Base-by-base conservation (phyloP, 2,888 invertebrate genomes). In the Nymphalis urticae region DNA sequence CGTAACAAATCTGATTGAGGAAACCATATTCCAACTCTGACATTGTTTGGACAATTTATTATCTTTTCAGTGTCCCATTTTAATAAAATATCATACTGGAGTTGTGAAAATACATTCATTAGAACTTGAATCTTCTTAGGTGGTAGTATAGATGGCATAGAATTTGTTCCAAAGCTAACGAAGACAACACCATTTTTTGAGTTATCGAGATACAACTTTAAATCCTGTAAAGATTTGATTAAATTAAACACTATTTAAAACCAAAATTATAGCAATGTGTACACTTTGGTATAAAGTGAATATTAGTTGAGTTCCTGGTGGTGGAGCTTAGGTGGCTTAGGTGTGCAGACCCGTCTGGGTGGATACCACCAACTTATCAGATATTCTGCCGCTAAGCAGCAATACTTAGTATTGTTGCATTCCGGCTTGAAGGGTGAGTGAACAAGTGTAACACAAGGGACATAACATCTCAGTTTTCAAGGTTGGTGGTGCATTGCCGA, bases 131-230 rank as follows among this genome's bases (percentile, higher is more conserved):
- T 76, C 63, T 71, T 82, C 24, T 82, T 75, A 24, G 75, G 64
- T 2, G 81, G 78, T 6, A 89, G 69, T 13, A 72, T 48, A 48
- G 83, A 77, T 0, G 85, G 80, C 24, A 78, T 75, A 0, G 83
- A 80, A 66, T 87, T 86, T 19, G 85, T 83, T 0, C 87, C 88
- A 62, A 85, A 84, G 64, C 88, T 88, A 17, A 85, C 72, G 63
- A 88, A 86, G 48, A 86, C 81, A 0, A 85, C 83, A 3, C 86
- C 86, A 48, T 82, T 64, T 67, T 78, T 77, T 0, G 86, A 84
- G 0, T 79, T 77, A 60, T 86, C 83, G 3, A 87, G 69, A 58
- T 79, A 85, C 0, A 72, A 48, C 70, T 85, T 78, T 0, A 87
- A 74, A 24, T 85, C 85, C 87, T 86, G 69, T 16, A 77, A 81